Percentiles rank a stretch among this genome's conserved stretches.
These are phyloP conservation scores for Scaptomyza caliginosa DNA, from an alignment of 2,888 invertebrate species.

Conservation along the genomic window DNA sequence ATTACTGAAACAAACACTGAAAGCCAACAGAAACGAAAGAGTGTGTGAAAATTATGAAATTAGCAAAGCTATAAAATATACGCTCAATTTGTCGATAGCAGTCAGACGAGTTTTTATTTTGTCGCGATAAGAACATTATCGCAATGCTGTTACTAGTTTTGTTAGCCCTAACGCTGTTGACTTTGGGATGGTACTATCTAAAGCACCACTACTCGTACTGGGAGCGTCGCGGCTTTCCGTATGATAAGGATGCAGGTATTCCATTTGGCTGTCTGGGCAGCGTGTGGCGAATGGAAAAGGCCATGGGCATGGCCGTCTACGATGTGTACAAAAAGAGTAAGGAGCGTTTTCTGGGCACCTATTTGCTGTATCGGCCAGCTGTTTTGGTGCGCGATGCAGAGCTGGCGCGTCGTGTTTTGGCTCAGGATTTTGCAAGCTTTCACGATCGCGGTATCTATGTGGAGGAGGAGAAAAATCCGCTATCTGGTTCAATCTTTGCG, in stretches of 20 bases:
- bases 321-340: constrained; percentile 85
- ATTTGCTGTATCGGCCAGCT: constrained; percentile 87
- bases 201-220: constrained; percentile 84
- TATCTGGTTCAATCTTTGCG: constrained; percentile 85
- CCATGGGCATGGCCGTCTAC: constrained; percentile 87
- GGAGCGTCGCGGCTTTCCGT: constrained; percentile 85
- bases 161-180: constrained; percentile 18
- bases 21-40: constrained; percentile 16
- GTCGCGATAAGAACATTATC: not conserved
- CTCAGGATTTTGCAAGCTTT: constrained; percentile 87
- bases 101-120: constrained; percentile 35
- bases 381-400: constrained; percentile 87
- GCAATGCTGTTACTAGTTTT: constrained; percentile 32
- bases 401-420: constrained; percentile 86
- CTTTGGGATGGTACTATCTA: constrained; percentile 56
- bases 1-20: not conserved
- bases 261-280: constrained; percentile 87
- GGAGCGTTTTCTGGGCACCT: constrained; percentile 86
- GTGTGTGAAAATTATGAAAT: constrained; percentile 30
- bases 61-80: constrained; percentile 22
- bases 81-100: not conserved
- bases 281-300: constrained; percentile 85
- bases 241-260: constrained; percentile 85
- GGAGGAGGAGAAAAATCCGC: constrained; percentile 86
- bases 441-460: constrained; percentile 87